phyloP scores from a whole-genome alignment of 2,113 vertebrate species.

The Motacilla alba region DNA sequence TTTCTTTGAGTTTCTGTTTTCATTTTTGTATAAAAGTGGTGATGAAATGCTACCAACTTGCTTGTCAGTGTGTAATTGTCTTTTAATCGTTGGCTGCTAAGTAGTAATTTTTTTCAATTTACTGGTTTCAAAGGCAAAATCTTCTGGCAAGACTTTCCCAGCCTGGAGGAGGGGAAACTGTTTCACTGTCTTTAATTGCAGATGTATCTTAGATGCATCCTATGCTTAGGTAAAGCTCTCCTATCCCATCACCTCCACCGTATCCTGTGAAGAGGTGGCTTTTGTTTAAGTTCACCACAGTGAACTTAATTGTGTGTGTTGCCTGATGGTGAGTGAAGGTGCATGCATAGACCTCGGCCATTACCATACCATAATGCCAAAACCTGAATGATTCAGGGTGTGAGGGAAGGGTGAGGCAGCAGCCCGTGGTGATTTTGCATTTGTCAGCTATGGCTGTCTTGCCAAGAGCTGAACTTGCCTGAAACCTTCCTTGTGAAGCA shows the following conservation, averaged over 20 bases:
- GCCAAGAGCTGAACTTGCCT: neutral
- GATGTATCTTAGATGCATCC: neutral
- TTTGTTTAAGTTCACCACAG: neutral
- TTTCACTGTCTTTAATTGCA: neutral
- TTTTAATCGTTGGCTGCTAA: conserved; percentile 22
- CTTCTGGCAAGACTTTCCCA: neutral
- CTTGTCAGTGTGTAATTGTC: conserved; percentile 1
- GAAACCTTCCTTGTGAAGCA: neutral
- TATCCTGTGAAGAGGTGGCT: no score
- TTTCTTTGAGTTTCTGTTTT: conserved; percentile 17
- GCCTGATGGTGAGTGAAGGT: neutral
- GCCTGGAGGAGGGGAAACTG: neutral
- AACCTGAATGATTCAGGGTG: neutral
- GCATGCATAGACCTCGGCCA: neutral
- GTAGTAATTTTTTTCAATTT: neutral
- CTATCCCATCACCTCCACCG: neutral
- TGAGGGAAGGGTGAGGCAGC: neutral
- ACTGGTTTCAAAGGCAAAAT: neutral
- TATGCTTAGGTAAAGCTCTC: neutral
- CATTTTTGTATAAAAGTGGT: neutral
- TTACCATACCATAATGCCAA: neutral
- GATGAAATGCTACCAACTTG: neutral
- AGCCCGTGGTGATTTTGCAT: neutral
- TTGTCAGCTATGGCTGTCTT: neutral
- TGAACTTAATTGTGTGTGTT: neutral